Evolutionary conservation across 2,888 invertebrate genomes (phyloP).

Genomic region (Cosmia trapezina): DNA sequence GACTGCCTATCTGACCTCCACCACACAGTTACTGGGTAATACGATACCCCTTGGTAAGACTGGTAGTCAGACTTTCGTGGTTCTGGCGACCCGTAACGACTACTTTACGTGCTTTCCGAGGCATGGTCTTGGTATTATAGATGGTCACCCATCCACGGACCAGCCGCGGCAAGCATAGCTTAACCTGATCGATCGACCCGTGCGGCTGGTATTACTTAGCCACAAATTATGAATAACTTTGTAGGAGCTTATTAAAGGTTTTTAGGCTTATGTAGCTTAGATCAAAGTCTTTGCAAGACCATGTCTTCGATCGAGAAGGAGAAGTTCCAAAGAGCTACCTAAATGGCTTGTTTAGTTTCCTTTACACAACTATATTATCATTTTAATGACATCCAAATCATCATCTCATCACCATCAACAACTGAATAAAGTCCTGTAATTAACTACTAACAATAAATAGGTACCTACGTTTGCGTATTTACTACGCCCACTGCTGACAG

Average conservation of each 20-base stretch:
- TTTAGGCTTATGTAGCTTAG: background rate
- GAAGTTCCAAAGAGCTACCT: background rate
- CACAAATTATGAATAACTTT: background rate
- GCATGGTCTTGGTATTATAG: too few species aligned
- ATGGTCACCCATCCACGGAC: too few species aligned
- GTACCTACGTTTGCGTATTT: conserved; percentile 11
- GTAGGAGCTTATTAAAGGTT: background rate
- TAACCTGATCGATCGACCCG: too few species aligned
- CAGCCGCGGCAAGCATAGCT: too few species aligned
- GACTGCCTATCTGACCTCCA: too few species aligned
- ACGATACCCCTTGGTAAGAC: too few species aligned
- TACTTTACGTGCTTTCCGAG: too few species aligned
- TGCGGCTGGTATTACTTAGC: too few species aligned
- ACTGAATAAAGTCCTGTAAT: conserved; percentile 9
- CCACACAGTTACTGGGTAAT: too few species aligned
- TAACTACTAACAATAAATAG: conserved; percentile 6
- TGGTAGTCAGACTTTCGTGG: too few species aligned
- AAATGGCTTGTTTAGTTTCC: background rate
- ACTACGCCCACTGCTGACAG: conserved; percentile 5
- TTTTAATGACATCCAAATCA: background rate
- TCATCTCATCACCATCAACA: background rate
- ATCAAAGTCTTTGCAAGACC: background rate
- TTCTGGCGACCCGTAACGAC: too few species aligned
- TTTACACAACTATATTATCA: background rate
- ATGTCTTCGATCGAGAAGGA: background rate